phyloP scores from a whole-genome alignment of 2,797 vertebrate species.

The Characodon lateralis region DNA sequence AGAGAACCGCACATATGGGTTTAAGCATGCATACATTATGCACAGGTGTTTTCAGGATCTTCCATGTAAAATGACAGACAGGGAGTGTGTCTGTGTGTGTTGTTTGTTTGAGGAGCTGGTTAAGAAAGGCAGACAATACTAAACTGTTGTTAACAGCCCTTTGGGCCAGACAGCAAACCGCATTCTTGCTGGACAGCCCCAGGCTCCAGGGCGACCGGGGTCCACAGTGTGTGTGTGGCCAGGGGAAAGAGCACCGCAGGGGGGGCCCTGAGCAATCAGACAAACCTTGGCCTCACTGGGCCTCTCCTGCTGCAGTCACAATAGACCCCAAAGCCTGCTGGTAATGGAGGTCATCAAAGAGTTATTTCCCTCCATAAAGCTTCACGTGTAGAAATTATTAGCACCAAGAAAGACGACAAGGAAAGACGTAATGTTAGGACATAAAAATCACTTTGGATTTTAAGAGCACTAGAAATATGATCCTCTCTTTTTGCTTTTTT shows the following conservation, averaged over 20 bases:
- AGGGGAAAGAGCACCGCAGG: constrained; percentile 70
- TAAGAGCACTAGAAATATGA: neutral
- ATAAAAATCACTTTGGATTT: neutral
- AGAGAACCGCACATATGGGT: neutral
- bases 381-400: constrained; percentile 24
- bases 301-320: constrained; percentile 46
- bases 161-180: constrained; percentile 74
- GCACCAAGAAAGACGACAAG: neutral
- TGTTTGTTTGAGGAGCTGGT: constrained; percentile 75
- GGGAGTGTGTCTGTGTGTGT: constrained; percentile 71
- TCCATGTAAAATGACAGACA: constrained; percentile 41
- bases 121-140: constrained; percentile 72
- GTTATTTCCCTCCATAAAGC: constrained; percentile 46
- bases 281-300: constrained; percentile 43
- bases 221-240: constrained; percentile 73
- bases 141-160: constrained; percentile 75
- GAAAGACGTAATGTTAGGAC: neutral
- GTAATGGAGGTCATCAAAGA: constrained; percentile 69
- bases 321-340: constrained; percentile 44
- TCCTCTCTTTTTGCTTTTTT: neutral
- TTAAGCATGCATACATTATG: neutral
- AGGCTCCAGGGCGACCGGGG: constrained; percentile 69
- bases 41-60: constrained; percentile 31
- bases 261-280: constrained; percentile 61
- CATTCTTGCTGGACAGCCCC: constrained; percentile 72